Percentiles rank a stretch among this genome's conserved stretches.
Conservation (phyloP, 2,113 vertebrate genomes). For the Rissa tridactyla region DNA sequence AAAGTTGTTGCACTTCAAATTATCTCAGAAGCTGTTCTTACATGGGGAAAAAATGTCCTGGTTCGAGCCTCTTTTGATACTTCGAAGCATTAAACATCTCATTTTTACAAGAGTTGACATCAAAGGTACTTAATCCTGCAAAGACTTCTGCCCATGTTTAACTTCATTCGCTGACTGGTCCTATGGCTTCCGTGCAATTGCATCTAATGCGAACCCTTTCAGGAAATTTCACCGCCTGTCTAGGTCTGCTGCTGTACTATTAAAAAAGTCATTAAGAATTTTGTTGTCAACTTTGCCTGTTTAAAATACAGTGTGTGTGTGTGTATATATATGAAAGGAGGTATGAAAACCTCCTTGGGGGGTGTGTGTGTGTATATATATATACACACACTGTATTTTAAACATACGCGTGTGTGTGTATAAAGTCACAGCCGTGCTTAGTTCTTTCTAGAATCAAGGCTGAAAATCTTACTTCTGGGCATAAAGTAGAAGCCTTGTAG, state of each 20-base stretch:
- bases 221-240: neutral
- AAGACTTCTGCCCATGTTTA: neutral
- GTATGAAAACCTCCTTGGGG: too few species aligned
- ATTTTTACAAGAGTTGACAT: neutral
- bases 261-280: neutral
- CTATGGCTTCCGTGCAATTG: neutral
- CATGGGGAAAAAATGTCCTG: neutral
- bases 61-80: neutral
- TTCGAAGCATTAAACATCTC: neutral
- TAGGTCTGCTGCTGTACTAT: neutral
- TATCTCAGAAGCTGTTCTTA: neutral
- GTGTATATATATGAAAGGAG: neutral
- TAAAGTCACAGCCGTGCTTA: neutral
- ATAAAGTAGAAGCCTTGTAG: neutral
- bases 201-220: neutral
- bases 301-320: neutral
- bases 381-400: too few species aligned
- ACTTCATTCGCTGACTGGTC: neutral
- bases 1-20: neutral
- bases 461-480: neutral
- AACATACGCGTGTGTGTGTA: neutral
- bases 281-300: neutral
- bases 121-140: neutral
- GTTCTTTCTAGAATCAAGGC: neutral
- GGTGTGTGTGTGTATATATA: neutral